phyloP scores from a whole-genome alignment of 2,888 invertebrate species.

The Macrophya alboannulata region DNA sequence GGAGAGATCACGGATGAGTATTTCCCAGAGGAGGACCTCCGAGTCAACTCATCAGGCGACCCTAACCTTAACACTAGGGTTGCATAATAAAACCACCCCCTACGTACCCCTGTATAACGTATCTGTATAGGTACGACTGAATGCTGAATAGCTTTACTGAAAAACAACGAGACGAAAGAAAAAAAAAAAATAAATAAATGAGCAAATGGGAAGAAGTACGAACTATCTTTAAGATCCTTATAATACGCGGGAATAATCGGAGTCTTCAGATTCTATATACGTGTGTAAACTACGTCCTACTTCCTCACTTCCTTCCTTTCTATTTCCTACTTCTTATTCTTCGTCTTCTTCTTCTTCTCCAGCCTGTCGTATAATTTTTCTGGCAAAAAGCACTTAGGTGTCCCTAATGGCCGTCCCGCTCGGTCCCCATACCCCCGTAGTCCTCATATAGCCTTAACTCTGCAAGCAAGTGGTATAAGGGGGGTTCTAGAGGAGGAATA shows the following conservation, averaged over 20 bases:
- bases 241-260: no score
- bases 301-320: no score
- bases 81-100: slow-evolving; percentile 75
- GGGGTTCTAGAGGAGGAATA: neutral
- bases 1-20: slow-evolving; percentile 70
- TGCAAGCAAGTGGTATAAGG: neutral
- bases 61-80: slow-evolving; percentile 69
- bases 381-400: slow-evolving; percentile 78
- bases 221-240: no score
- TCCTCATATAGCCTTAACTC: slow-evolving; percentile 55
- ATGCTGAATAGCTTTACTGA: neutral
- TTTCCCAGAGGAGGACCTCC: slow-evolving; percentile 75
- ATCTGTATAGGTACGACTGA: neutral
- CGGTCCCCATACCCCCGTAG: slow-evolving; percentile 61
- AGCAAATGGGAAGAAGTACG: no score
- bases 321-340: no score
- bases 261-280: neutral
- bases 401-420: slow-evolving; percentile 62
- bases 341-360: no score
- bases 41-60: slow-evolving; percentile 74
- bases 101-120: neutral
- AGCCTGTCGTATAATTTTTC: slow-evolving; percentile 75
- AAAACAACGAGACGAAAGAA: neutral
- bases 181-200: neutral
- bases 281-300: neutral